phyloP scores from a whole-genome alignment of 1,140 invertebrate genomes.

The Pachyrhynchus sulphureomaculatus region DNA sequence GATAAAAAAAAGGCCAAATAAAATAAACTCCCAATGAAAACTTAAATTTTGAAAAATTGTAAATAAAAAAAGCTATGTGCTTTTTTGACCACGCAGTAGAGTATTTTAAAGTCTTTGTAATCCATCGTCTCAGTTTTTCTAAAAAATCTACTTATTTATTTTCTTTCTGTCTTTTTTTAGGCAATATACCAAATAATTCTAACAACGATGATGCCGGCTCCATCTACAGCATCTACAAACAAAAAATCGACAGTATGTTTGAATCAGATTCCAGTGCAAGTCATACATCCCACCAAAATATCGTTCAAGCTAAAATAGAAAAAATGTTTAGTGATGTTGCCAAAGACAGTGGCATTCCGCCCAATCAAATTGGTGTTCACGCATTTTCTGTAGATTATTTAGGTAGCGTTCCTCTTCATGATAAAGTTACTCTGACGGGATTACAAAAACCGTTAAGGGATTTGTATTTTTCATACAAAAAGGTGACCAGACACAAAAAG shows the following conservation, averaged over 20 bases:
- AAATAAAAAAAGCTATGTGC: too few relatives aligned
- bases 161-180: too few relatives aligned
- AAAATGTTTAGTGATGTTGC: constrained; percentile 82
- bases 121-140: too few relatives aligned
- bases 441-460: constrained; percentile 78
- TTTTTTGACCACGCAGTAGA: too few relatives aligned
- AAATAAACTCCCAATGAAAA: too few relatives aligned
- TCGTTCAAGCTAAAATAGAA: constrained; percentile 81
- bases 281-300: constrained; percentile 60
- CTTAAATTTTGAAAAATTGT: too few relatives aligned
- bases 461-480: constrained; percentile 71
- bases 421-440: constrained; percentile 77
- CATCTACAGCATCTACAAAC: constrained; percentile 70
- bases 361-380: constrained; percentile 54
- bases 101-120: too few relatives aligned
- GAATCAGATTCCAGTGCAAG: constrained; percentile 61
- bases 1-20: too few relatives aligned
- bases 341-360: constrained; percentile 58
- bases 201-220: constrained; percentile 55
- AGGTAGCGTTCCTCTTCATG: constrained; percentile 73
- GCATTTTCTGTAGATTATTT: constrained; percentile 77
- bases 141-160: too few relatives aligned
- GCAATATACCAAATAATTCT: constrained; percentile 7
- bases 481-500: constrained; percentile 52
- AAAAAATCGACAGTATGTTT: constrained; percentile 82